Percentiles rank a stretch among this genome's conserved stretches.
These are phyloP conservation scores for Callitettix versicolor DNA, from an alignment of 1,140 invertebrate species.

Conservation along the genomic window DNA sequence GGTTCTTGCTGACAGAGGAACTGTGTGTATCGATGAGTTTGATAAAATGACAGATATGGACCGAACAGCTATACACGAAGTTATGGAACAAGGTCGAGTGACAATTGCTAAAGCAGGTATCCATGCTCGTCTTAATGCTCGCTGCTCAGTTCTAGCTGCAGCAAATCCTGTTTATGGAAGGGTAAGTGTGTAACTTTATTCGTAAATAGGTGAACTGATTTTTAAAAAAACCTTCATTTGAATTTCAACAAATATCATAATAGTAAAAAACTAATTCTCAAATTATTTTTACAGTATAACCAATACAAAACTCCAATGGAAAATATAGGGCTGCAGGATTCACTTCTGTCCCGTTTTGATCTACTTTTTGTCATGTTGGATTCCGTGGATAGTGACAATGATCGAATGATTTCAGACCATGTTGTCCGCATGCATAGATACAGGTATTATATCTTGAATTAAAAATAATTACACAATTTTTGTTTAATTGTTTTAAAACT, in stretches of 20 bases:
- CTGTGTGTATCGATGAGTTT: constrained; percentile 99
- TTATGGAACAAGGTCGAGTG: constrained; percentile 91
- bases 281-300: constrained; percentile 66
- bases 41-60: constrained; percentile 99
- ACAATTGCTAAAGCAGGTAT: constrained; percentile 99
- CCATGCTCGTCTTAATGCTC: constrained; percentile 92
- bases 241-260: too few species aligned
- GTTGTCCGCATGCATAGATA: constrained; percentile 96
- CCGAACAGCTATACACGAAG: constrained; percentile 97
- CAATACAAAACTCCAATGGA: constrained; percentile 99
- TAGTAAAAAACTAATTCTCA: too few species aligned
- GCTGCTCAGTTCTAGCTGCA: constrained; percentile 95
- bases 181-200: constrained; percentile 44
- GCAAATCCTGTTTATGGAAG: constrained; percentile 99
- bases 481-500: too few species aligned
- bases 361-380: constrained; percentile 96
- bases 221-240: too few species aligned
- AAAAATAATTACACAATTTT: too few species aligned
- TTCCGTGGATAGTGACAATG: constrained; percentile 78
- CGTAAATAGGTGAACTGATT: not conserved
- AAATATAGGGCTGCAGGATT: constrained; percentile 98
- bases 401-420: constrained; percentile 89
- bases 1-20: constrained; percentile 96
- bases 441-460: constrained; percentile 41
- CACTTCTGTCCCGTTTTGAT: constrained; percentile 96